Conservation (phyloP, 2,888 invertebrate genomes). For the Drosophila mayaguana region DNA sequence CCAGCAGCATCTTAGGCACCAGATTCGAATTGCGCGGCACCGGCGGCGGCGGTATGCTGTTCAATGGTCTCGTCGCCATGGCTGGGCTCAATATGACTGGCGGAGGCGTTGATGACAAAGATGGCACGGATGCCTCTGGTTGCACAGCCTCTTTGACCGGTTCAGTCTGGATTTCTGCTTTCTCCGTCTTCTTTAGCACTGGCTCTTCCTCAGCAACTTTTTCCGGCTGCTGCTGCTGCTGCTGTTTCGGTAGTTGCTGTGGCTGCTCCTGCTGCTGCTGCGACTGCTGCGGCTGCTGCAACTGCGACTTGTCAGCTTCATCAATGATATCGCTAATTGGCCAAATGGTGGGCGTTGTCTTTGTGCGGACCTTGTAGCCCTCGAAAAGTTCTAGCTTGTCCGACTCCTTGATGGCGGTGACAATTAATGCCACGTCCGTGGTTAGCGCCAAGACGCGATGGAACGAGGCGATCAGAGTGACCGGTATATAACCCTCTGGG, state of each 20-base stretch:
- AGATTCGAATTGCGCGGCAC: conserved; percentile 87
- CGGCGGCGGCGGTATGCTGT: conserved; percentile 89
- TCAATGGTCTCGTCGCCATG: conserved; percentile 86
- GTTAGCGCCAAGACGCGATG: conserved; percentile 96
- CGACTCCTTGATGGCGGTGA: conserved; percentile 94
- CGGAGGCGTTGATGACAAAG: conserved; percentile 34
- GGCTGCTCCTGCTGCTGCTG: not conserved
- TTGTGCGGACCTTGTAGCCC: conserved; percentile 93
- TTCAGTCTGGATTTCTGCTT: conserved; percentile 57
- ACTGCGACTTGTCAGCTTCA: conserved; percentile 19
- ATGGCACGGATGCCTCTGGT: conserved; percentile 21
- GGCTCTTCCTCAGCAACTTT: conserved; percentile 1
- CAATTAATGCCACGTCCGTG: conserved; percentile 92
- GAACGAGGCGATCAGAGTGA: conserved; percentile 97
- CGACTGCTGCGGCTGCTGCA: not conserved
- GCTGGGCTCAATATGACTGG: conserved; percentile 35
- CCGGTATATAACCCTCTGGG: conserved; percentile 95
- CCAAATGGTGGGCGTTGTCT: conserved; percentile 94
- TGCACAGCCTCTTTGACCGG: conserved; percentile 24
- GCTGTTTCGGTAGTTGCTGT: not conserved
- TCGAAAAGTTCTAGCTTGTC: conserved; percentile 92
- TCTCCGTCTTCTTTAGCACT: conserved; percentile 8
- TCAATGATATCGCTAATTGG: conserved; percentile 88
- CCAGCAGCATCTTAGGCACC: conserved; percentile 74
- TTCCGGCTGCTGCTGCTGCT: not conserved